These are phyloP conservation scores for Aldrovandia affinis DNA, from an alignment of 2,797 vertebrate genomes.

Conservation along the genomic window DNA sequence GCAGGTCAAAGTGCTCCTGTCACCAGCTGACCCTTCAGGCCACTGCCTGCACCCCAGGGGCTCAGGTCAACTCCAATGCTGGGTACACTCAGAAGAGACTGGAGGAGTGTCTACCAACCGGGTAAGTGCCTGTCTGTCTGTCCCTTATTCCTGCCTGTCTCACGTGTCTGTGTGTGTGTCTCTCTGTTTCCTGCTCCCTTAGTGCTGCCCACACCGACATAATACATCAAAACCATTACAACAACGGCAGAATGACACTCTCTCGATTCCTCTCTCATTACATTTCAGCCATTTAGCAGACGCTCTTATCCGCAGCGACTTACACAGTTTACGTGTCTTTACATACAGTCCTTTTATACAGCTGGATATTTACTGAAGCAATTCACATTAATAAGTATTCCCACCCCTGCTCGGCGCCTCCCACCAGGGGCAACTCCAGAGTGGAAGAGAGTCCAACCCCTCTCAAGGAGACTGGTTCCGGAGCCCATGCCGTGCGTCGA, in stretches of 20 bases:
- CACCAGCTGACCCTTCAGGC: conserved; percentile 95
- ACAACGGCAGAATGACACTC: background rate
- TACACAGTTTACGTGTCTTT: too few relatives aligned
- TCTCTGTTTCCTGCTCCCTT: background rate
- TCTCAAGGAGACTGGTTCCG: too few relatives aligned
- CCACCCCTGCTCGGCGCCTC: too few relatives aligned
- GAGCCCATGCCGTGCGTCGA: too few relatives aligned
- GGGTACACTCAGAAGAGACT: conserved; percentile 90
- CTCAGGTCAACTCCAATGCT: conserved; percentile 83
- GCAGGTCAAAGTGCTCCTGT: conserved; percentile 91
- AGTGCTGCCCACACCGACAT: background rate
- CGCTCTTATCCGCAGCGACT: too few relatives aligned
- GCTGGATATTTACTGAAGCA: too few relatives aligned
- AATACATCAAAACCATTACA: background rate
- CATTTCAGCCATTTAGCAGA: too few relatives aligned
- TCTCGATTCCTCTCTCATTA: background rate
- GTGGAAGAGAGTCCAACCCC: too few relatives aligned
- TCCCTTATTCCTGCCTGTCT: too few relatives aligned
- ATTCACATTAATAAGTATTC: too few relatives aligned
- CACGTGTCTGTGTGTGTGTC: background rate
- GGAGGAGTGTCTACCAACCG: conserved; percentile 95
- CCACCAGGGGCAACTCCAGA: too few relatives aligned
- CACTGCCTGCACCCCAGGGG: conserved; percentile 89
- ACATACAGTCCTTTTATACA: too few relatives aligned
- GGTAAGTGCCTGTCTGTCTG: conserved; percentile 72